Conservation (phyloP, 1,140 invertebrate genomes). For the Pseudomyrmex gracilis region DNA sequence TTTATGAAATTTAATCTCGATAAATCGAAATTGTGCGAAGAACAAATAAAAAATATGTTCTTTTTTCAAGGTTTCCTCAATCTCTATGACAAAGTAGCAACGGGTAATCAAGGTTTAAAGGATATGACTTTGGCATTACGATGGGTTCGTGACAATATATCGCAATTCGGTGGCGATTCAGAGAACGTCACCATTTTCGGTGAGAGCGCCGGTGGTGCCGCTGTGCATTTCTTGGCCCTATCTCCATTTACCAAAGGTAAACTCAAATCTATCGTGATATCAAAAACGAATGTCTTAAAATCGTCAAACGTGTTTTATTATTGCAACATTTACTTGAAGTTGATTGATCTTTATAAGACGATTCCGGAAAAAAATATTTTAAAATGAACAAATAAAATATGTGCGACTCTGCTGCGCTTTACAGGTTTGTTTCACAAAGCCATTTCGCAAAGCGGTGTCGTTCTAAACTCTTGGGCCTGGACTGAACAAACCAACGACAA, state of each 20-base stretch:
- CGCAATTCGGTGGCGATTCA: slow-evolving; percentile 75
- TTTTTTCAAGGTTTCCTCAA: slow-evolving; percentile 85
- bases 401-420: neutral
- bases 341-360: no score
- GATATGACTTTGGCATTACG: slow-evolving; percentile 83
- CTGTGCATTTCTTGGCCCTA: slow-evolving; percentile 81
- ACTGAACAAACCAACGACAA: neutral
- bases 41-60: neutral
- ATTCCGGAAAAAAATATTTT: no score
- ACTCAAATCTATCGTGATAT: neutral
- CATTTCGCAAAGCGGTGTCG: slow-evolving; percentile 88
- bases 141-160: slow-evolving; percentile 84
- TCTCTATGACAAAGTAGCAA: slow-evolving; percentile 86
- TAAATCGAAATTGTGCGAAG: no score
- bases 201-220: slow-evolving; percentile 86
- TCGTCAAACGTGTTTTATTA: no score
- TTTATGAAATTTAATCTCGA: no score
- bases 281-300: neutral
- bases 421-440: slow-evolving; percentile 87
- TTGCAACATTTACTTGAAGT: neutral
- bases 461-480: slow-evolving; percentile 80
- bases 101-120: slow-evolving; percentile 90
- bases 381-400: neutral
- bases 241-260: slow-evolving; percentile 74
- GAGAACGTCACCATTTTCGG: slow-evolving; percentile 85